A percentile compares a stretch with the other conserved stretches of the same genome.
Conservation (phyloP, 1,140 invertebrate species). For the Lerema accius region DNA sequence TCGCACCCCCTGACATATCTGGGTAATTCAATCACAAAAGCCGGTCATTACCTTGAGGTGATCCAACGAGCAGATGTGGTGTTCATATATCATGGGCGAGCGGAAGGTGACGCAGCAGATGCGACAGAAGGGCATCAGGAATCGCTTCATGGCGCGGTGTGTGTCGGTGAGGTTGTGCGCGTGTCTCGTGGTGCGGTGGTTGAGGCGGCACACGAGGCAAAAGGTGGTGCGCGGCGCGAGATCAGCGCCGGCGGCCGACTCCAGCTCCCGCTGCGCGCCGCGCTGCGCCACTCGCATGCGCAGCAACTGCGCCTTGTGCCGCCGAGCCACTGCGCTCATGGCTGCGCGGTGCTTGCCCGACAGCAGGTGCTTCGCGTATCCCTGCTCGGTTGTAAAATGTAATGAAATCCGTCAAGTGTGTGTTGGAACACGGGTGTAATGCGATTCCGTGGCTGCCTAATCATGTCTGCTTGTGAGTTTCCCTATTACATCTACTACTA, state of each 20-base stretch:
- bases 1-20: too few relatives aligned
- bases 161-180: constrained; percentile 89
- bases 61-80: constrained; percentile 90
- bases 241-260: constrained; percentile 86
- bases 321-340: constrained; percentile 87
- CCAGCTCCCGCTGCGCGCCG: constrained; percentile 88
- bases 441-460: too few relatives aligned
- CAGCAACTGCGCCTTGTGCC: constrained; percentile 87
- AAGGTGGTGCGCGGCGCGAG: constrained; percentile 86
- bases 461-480: too few relatives aligned
- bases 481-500: too few relatives aligned
- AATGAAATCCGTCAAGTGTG: too few relatives aligned
- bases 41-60: constrained; percentile 91
- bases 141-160: constrained; percentile 91
- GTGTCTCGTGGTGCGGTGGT: constrained; percentile 89
- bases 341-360: constrained; percentile 87
- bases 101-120: constrained; percentile 88
- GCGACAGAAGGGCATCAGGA: constrained; percentile 90
- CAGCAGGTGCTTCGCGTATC: constrained; percentile 88
- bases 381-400: constrained; percentile 69
- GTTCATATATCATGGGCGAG: constrained; percentile 91
- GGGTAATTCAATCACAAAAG: too few relatives aligned
- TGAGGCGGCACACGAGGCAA: constrained; percentile 90
- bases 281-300: constrained; percentile 89
- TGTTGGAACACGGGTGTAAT: too few relatives aligned